Evolutionary conservation across 1,140 invertebrate genomes (phyloP), one percentile per base, ranked within the genome.

Genomic region (Hylaeus volcanicus): DNA sequence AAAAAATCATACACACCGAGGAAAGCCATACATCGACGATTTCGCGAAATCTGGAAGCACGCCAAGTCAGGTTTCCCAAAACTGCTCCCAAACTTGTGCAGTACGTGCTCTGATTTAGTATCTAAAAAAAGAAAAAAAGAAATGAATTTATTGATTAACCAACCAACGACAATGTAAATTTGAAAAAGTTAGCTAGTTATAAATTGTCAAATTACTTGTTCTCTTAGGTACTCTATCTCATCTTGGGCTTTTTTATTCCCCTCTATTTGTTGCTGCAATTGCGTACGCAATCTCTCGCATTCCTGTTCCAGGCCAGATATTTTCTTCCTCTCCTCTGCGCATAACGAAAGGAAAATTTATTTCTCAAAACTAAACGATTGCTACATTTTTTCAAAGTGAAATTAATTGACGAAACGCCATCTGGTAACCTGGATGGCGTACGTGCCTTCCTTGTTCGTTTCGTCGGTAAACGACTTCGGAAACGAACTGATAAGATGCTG

Each of bases 21-120:
- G 88, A 85, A 6, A 93, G 74, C 88, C 93, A 89, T 26, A 87
- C 60, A 5, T 93, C 89, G 26, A 92, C 84, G 6, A 91, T 88
- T 69, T 89, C 61, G 5, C 90, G 87, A 43, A 88, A 82, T 56
- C 84, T 79, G 6, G 93, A 93, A 8, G 92, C 90, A 68, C 89
- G 90, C 92, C 93, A 94, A 39, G 92, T 76, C 11, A 94, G 81
- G 72, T 88, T 91, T 12, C 92, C 89, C 82, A 92, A 80, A 56
- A 91, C 88, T 60, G 92, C 87, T 9, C 93, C 93, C 11, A 94
- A 86, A 61, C 86, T 90, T 48, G 92, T 89, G 75, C 91, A 92
- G 86, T 91, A 94, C 58, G 88, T 88, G 73, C 90, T 92, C 69
- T 93, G 92, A 51, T 88, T 87, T 39, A 85, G 79, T 73, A 90